A percentile compares a stretch with the other conserved stretches of the same genome.
Conservation (phyloP, 2,797 vertebrate species). For the Sebastiscus albofasciatus region DNA sequence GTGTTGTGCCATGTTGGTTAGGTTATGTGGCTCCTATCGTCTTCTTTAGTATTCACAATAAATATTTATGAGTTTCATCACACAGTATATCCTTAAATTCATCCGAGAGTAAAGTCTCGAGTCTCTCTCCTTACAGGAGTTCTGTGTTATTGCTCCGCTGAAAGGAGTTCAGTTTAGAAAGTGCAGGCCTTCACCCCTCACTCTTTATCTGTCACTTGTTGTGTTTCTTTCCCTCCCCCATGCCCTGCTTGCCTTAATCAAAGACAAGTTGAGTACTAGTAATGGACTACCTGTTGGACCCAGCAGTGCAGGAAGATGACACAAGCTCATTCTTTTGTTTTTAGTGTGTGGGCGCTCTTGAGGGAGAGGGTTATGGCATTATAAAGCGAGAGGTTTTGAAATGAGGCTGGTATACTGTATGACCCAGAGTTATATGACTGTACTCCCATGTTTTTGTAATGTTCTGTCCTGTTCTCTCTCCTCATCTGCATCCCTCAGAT, state of each 20-base stretch:
- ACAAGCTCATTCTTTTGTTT: slow-evolving; percentile 27
- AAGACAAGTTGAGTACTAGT: slow-evolving; percentile 6
- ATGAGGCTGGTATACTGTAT: slow-evolving; percentile 1
- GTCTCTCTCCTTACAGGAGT: not conserved
- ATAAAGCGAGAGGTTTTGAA: slow-evolving; percentile 26
- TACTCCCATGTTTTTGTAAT: slow-evolving; percentile 9
- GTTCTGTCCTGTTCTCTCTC: not conserved
- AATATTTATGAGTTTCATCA: not conserved
- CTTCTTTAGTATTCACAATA: not conserved
- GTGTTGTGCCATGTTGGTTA: not conserved
- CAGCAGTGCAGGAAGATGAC: slow-evolving; percentile 1
- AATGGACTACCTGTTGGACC: slow-evolving; percentile 23
- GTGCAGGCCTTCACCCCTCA: slow-evolving; percentile 6
- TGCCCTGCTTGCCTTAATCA: slow-evolving; percentile 10
- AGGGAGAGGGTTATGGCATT: slow-evolving; percentile 7
- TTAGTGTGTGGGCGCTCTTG: not conserved
- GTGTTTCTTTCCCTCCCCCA: not conserved
- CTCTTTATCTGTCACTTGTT: slow-evolving; percentile 18
- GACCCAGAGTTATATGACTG: not conserved
- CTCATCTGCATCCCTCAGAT: slow-evolving; percentile 76
- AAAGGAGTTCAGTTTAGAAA: slow-evolving; percentile 4
- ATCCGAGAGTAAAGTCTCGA: not conserved
- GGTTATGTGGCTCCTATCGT: not conserved
- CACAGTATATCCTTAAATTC: not conserved
- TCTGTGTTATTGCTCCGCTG: not conserved